Base-by-base conservation (phyloP, 2,888 invertebrate species). In the Tetragnatha montana region DNA sequence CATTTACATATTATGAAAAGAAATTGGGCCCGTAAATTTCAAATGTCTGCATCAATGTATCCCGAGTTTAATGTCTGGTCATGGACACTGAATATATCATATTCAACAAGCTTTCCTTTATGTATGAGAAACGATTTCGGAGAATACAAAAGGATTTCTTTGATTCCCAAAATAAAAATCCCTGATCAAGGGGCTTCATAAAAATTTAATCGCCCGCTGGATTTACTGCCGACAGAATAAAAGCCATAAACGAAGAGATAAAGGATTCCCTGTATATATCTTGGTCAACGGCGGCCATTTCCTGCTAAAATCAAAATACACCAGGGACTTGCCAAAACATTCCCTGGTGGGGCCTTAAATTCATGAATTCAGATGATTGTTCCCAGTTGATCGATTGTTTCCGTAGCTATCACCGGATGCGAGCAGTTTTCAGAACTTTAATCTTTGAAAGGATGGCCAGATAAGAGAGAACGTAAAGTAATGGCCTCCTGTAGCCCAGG, bases 351-450 rank as follows among this genome's bases (percentile, higher is more conserved):
- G 74, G 50, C 81, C 87, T 87, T 87, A 87, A 87, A 87, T 87
- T 87, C 87, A 87, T 81, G 87, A 87, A 87, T 81, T 87, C 81
- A 68, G 75, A 81, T 87, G 87, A 80, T 81, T 87, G 87, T 76
- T 87, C 87, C 87, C 87, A 50, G 81, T 79, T 81, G 87, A 87
- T 87, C 87, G 87, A 87, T 87, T 75, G 81, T 70, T 75, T 85
- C 75, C 87, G 81, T 50, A 75, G 21, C 81, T 75, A 81, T 87
- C 68, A 47, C 87, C 75, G 81, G 85, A 79, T 85, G 79, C 85
- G 78, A 81, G 70, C 87, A 87, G 81, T 87, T 87, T 87, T 81
- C 81, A 87, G 87, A 87, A 80, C 81, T 87, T 81, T 81, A 87
- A 87, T 87, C 87, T 87, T 81, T 87, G 74, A 75, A 87, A 81